Evolutionary conservation across 2,888 invertebrate species (phyloP).

Genomic region (Drosophila affinis): DNA sequence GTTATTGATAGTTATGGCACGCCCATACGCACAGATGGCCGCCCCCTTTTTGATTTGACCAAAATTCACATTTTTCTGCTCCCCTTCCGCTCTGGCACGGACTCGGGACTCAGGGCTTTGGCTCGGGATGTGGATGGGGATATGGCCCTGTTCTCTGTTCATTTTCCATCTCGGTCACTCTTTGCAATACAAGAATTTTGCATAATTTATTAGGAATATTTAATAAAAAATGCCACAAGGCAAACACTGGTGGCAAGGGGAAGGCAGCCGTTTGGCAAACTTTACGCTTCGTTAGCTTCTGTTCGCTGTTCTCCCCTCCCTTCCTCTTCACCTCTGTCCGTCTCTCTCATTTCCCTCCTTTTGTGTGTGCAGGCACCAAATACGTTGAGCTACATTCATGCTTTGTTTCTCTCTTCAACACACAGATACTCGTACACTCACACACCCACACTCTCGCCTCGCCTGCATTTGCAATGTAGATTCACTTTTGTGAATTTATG

Average conservation of each 20-base stretch:
- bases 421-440: constrained; percentile 27
- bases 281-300: constrained; percentile 78
- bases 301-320: constrained; percentile 43
- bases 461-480: constrained; percentile 76
- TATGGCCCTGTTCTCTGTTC: not conserved
- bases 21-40: constrained; percentile 56
- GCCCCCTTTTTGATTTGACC: constrained; percentile 70
- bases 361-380: constrained; percentile 61
- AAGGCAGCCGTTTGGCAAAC: constrained; percentile 72
- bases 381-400: constrained; percentile 74
- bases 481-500: constrained; percentile 72
- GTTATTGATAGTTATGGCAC: constrained; percentile 74
- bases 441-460: constrained; percentile 45
- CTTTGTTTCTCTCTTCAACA: constrained; percentile 55
- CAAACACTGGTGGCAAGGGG: constrained; percentile 57
- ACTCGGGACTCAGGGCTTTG: too few species aligned
- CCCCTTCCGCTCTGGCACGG: not conserved
- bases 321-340: not conserved
- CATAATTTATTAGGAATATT: constrained; percentile 79
- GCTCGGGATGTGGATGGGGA: not conserved
- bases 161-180: constrained; percentile 30
- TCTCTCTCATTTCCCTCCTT: constrained; percentile 29
- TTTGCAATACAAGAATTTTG: constrained; percentile 72
- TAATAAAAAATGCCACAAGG: constrained; percentile 76
- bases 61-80: constrained; percentile 26